Evolutionary conservation across 2,888 invertebrate species (phyloP).

Genomic region (Stegana nigrithorax): DNA sequence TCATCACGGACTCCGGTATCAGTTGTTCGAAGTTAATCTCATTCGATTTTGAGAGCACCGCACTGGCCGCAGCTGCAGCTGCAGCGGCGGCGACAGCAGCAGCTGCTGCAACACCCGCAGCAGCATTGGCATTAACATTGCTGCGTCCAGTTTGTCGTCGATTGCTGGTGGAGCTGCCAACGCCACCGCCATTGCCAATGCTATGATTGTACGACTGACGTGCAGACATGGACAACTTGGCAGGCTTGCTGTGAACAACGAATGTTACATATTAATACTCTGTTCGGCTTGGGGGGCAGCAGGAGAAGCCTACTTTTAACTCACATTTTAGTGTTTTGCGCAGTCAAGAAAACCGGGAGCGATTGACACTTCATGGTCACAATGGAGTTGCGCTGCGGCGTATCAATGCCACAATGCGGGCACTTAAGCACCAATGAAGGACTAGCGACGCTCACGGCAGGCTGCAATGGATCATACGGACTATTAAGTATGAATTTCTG

Average conservation of each 20-base stretch:
- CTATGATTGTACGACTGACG: too few species aligned
- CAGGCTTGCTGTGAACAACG: constrained; percentile 58
- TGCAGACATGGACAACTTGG: constrained; percentile 63
- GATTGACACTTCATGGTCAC: constrained; percentile 75
- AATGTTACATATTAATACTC: not conserved
- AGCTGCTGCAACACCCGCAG: constrained; percentile 13
- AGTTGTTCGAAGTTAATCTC: constrained; percentile 63
- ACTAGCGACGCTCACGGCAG: constrained; percentile 59
- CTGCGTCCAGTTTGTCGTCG: constrained; percentile 24
- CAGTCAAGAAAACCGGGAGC: constrained; percentile 75
- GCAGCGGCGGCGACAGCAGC: not conserved
- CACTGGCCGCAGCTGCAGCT: constrained; percentile 20
- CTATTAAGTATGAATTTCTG: constrained; percentile 66
- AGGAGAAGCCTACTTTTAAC: constrained; percentile 26
- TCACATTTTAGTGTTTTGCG: constrained; percentile 67
- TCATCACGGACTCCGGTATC: constrained; percentile 68
- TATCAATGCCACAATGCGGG: constrained; percentile 79
- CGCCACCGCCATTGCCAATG: too few species aligned
- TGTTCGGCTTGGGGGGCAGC: too few species aligned
- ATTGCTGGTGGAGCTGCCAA: not conserved
- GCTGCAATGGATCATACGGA: constrained; percentile 69
- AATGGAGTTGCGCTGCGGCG: constrained; percentile 71
- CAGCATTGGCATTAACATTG: constrained; percentile 35
- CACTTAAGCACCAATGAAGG: constrained; percentile 70
- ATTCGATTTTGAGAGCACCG: constrained; percentile 30